phyloP scores from a whole-genome alignment of 2,113 vertebrate species.

The Menura novaehollandiae region DNA sequence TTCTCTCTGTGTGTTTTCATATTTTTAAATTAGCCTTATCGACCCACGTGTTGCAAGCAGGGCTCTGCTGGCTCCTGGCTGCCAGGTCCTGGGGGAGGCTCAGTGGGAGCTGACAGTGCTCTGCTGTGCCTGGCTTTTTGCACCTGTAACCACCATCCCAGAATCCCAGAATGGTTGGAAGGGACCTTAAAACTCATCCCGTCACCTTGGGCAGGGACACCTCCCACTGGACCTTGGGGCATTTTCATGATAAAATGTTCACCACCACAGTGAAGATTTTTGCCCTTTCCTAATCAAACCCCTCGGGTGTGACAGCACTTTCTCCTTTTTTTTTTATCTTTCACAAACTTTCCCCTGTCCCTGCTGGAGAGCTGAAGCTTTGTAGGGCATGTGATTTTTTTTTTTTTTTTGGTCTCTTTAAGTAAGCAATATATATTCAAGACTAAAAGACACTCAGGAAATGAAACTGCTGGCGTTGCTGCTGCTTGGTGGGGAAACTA shows the following conservation, averaged over 20 bases:
- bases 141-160: neutral
- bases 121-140: neutral
- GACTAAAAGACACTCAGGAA: constrained; percentile 36
- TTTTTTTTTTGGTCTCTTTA: neutral
- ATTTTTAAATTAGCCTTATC: neutral
- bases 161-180: neutral
- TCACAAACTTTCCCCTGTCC: neutral
- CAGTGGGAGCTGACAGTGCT: neutral
- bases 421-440: constrained; percentile 59
- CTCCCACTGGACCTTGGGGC: neutral
- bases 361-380: neutral
- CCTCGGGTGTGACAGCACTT: neutral
- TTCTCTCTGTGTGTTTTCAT: neutral
- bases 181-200: neutral
- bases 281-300: neutral
- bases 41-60: neutral
- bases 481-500: neutral
- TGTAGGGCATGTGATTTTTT: neutral
- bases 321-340: neutral
- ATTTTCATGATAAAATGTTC: neutral
- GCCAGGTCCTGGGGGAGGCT: neutral
- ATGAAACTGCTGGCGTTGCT: constrained; percentile 7
- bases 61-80: neutral
- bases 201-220: neutral
- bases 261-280: neutral